Evolutionary conservation across 2,113 vertebrate species (phyloP).

Genomic region (Eonycteris spelaea): DNA sequence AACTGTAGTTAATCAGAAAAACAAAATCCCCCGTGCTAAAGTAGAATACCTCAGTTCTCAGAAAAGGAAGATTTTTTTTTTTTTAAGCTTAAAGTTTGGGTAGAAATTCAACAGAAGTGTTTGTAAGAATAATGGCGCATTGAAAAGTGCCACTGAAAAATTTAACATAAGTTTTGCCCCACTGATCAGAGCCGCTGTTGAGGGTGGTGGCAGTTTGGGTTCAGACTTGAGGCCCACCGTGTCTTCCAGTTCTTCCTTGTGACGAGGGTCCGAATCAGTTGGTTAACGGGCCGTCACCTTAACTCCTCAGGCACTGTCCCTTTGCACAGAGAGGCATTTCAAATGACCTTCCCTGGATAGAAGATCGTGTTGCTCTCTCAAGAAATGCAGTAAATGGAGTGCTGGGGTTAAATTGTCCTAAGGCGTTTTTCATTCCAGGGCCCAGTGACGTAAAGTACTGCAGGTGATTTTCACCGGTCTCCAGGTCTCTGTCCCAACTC

Average conservation of each 20-base stretch:
- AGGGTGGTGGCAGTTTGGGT: not conserved
- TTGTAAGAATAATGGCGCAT: not conserved
- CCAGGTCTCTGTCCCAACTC: not conserved
- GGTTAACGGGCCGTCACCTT: not conserved
- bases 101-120: not conserved
- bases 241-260: not conserved
- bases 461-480: not conserved
- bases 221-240: not conserved
- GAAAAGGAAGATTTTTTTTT: not conserved
- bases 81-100: not conserved
- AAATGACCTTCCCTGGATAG: not conserved
- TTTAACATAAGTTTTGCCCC: not conserved
- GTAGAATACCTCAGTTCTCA: not conserved
- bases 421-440: not conserved
- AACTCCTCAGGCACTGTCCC: not conserved
- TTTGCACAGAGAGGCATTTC: not conserved
- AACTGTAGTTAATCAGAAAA: not conserved
- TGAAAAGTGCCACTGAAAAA: not conserved
- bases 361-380: not conserved
- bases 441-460: not conserved
- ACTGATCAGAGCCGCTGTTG: not conserved
- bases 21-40: not conserved
- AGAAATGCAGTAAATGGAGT: not conserved
- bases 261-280: not conserved
- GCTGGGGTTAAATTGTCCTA: not conserved